Conservation (phyloP, 2,113 vertebrate genomes). For the Nothobranchius furzeri region DNA sequence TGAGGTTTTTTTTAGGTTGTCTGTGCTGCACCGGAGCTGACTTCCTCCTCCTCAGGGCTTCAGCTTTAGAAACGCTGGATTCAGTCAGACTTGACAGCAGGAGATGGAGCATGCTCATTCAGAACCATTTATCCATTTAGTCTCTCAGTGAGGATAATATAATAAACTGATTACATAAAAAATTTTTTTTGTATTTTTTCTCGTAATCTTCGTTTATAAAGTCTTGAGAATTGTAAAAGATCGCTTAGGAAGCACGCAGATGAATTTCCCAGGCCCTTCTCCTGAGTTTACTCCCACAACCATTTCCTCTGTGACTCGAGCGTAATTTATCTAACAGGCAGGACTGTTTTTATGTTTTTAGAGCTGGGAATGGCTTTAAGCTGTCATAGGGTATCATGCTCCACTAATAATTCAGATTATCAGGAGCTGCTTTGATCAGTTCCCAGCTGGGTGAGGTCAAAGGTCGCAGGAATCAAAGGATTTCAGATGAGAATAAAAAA, state of each 20-base stretch:
- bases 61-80: conserved; percentile 1
- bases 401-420: conserved; percentile 27
- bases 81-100: conserved; percentile 12
- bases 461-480: conserved; percentile 27
- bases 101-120: background rate
- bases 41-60: background rate
- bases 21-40: background rate
- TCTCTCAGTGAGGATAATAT: background rate
- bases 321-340: conserved; percentile 54
- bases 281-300: conserved; percentile 47
- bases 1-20: background rate
- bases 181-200: background rate
- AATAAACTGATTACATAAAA: background rate
- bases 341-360: conserved; percentile 28
- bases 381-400: conserved; percentile 2
- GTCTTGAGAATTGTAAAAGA: conserved; percentile 8
- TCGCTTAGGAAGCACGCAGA: conserved; percentile 20
- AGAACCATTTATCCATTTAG: too few relatives aligned
- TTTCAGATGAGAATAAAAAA: conserved; percentile 38
- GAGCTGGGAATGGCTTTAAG: conserved; percentile 6
- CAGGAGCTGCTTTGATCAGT: conserved; percentile 11
- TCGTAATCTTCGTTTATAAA: background rate
- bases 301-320: conserved; percentile 29
- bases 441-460: conserved; percentile 14
- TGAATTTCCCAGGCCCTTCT: conserved; percentile 39